phyloP scores from a whole-genome alignment of 2,797 vertebrate genomes.

The Macrochelys suwanniensis region DNA sequence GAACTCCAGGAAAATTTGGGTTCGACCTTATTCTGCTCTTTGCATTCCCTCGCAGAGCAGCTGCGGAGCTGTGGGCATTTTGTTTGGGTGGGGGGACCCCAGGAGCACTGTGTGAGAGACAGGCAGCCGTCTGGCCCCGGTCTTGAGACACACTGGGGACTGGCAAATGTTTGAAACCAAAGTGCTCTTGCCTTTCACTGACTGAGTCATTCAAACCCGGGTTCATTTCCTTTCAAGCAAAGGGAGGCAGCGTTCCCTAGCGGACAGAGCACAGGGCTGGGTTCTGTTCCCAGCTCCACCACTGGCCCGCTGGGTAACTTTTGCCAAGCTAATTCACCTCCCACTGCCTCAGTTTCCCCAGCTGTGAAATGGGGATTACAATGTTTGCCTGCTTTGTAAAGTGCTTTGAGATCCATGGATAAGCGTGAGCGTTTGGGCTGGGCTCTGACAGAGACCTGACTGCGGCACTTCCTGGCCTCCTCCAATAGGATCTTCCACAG shows the following conservation, averaged over 20 bases:
- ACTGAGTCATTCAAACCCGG: not conserved
- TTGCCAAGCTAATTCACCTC: not conserved
- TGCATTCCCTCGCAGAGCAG: not conserved
- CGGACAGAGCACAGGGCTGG: accelerated
- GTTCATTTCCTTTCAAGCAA: not conserved
- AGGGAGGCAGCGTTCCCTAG: not conserved
- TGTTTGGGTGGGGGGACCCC: not conserved
- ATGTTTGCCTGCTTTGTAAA: not conserved
- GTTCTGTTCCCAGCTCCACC: not conserved
- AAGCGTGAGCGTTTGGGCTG: not conserved
- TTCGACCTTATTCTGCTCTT: constrained; percentile 78
- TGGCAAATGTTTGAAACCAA: not conserved
- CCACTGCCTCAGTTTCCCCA: accelerated
- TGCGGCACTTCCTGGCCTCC: too few relatives aligned
- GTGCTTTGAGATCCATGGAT: not conserved
- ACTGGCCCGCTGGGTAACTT: not conserved
- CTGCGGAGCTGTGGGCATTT: not conserved
- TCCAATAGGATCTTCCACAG: too few relatives aligned
- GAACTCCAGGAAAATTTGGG: constrained; percentile 83
- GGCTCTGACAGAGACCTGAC: too few relatives aligned
- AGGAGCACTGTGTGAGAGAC: not conserved
- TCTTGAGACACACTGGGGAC: not conserved
- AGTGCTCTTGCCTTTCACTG: not conserved
- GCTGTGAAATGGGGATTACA: not conserved
- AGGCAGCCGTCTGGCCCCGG: not conserved